These are phyloP conservation scores for Xiphorhynchus erythropygius DNA, from an alignment of 2,797 vertebrate species.

Conservation along the genomic window DNA sequence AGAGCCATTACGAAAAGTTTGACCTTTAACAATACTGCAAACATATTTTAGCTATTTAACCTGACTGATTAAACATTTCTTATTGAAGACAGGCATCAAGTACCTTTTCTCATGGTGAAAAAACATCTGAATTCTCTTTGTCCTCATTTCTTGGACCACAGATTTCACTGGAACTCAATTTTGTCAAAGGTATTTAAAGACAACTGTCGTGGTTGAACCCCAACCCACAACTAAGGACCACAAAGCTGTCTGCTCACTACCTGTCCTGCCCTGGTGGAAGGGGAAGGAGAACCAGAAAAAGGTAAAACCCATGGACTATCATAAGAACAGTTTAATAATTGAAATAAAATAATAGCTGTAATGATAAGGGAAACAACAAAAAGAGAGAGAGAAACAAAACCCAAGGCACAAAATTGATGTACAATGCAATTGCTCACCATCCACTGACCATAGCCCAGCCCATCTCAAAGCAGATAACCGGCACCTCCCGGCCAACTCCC, in stretches of 20 bases:
- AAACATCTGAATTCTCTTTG: not conserved
- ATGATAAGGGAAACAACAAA: not conserved
- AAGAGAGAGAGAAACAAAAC: not conserved
- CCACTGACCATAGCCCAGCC: not conserved
- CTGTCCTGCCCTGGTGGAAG: not conserved
- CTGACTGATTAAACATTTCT: not conserved
- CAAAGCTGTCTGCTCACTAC: not conserved
- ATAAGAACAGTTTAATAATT: not conserved
- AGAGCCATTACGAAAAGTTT: not conserved
- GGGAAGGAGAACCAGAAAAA: not conserved
- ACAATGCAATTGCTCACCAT: not conserved
- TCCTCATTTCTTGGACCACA: not conserved
- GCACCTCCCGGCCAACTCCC: not conserved
- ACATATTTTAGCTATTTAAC: not conserved
- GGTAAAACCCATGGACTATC: not conserved
- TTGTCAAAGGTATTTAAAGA: not conserved
- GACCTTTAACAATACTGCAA: not conserved
- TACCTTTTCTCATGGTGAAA: not conserved
- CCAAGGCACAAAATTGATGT: not conserved
- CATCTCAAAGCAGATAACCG: not conserved
- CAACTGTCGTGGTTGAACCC: not conserved
- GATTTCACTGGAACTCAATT: not conserved
- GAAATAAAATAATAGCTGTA: not conserved
- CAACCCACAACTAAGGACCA: not conserved
- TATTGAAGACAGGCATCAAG: not conserved